phyloP scores from a whole-genome alignment of 2,797 vertebrate genomes.

The Acropternis orthonyx region DNA sequence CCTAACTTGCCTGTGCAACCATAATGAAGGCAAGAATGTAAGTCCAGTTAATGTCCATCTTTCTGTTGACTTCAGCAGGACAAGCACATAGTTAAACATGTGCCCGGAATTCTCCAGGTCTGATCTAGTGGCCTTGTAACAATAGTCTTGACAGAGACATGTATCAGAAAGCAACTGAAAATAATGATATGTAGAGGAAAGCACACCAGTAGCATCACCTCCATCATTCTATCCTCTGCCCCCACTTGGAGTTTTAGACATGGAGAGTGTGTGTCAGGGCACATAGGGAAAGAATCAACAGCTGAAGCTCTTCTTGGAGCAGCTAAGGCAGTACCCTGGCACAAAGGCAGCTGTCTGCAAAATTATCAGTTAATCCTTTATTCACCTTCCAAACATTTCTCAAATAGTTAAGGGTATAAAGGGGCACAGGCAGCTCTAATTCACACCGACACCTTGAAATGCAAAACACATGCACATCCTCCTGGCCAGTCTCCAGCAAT shows the following conservation, averaged over 20 bases:
- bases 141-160: accelerated
- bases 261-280: neutral
- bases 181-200: neutral
- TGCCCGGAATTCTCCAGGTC: neutral
- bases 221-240: neutral
- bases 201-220: neutral
- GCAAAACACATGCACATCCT: neutral
- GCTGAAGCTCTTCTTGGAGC: neutral
- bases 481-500: neutral
- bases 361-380: slow-evolving; percentile 52
- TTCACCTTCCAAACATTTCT: slow-evolving; percentile 50
- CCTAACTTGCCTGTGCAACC: neutral
- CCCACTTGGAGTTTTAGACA: neutral
- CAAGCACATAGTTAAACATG: neutral
- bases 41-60: neutral
- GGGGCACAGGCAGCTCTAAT: neutral
- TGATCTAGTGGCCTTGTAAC: neutral
- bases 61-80: neutral
- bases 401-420: neutral
- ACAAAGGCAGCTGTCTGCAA: slow-evolving; percentile 1
- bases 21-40: neutral
- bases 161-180: neutral
- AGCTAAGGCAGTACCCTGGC: neutral
- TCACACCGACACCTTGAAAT: neutral
- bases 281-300: neutral